Evolutionary conservation across 1,140 invertebrate genomes (phyloP), one percentile per base, ranked within the genome.

Genomic region (Caenorhabditis tropicalis): DNA sequence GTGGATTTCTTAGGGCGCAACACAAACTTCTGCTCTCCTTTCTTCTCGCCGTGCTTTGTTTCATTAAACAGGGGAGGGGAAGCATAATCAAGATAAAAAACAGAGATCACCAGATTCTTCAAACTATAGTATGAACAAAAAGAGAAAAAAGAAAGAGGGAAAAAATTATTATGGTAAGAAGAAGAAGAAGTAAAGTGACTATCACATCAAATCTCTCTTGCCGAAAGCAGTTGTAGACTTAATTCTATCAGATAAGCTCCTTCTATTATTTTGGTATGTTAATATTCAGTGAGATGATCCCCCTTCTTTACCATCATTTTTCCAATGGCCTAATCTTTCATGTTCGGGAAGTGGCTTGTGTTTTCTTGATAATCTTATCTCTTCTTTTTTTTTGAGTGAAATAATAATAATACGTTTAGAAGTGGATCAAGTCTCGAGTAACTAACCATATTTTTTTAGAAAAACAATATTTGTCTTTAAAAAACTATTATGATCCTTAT

Each of bases 1-100:
- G 33, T 39, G 36, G 65, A 43, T 74, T 74, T 74, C 65, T 74
- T 74, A 43, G 65, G 36, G 65, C 65, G 65, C 65, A 46, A 74
- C 65, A 74, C 36, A 74, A 43, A 74, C 65, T 74, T 74, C 43
- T 74, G 65, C 65, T 74, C 36, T 33, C 49, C 53, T 5, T 43
- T 24, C 15, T 43, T 31, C 15, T n/a, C 9, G 1, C 29, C 36
- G 33, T 74, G 65, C 36, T 74, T 39, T 74, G 36, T 74, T 74
- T 74, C 36, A 31, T 74, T 74, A 2, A 36, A 7, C 33, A 43
- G 39, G 65, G 3, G 16, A 65, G 19, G 19, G 24, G 16, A 39
- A 74, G 19, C 65, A 74, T 36, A 74, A 74, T 74, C 36, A 74
- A 43, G 31, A 65, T 33, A 46, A 15, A 74, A 33, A 74, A 24